phyloP scores from a whole-genome alignment of 2,113 vertebrate species.

The Lycocorax pyrrhopterus region DNA sequence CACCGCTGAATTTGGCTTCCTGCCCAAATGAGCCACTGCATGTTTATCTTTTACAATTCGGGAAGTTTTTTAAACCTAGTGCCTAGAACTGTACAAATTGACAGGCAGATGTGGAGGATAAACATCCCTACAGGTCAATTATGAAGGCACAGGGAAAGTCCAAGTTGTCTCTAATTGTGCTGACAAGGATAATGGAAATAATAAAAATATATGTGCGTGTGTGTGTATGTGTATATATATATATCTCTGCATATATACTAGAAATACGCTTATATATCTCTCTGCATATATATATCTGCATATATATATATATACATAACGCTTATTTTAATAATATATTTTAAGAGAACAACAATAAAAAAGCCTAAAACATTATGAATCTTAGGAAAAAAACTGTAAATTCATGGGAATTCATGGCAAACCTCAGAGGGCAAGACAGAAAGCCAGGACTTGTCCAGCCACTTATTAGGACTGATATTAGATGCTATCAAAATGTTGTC shows the following conservation, averaged over 20 bases:
- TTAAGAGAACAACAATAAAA: background rate
- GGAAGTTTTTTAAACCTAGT: background rate
- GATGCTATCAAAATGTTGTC: constrained; percentile 78
- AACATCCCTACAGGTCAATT: background rate
- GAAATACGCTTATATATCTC: background rate
- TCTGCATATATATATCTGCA: no score
- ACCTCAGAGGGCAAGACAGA: constrained; percentile 83
- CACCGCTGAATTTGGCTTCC: background rate
- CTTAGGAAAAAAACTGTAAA: background rate
- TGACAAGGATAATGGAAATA: background rate
- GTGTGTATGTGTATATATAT: background rate
- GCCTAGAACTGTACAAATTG: background rate
- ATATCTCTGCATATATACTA: background rate
- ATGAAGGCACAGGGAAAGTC: background rate
- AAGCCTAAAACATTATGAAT: background rate
- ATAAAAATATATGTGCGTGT: rapidly evolving
- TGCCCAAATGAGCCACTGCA: background rate
- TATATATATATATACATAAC: background rate
- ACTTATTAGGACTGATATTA: constrained; percentile 69
- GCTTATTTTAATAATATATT: background rate
- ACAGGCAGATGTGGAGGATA: background rate
- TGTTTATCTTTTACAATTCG: background rate
- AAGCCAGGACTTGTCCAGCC: constrained; percentile 87
- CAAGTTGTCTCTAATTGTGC: background rate
- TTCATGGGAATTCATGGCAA: background rate